Percentiles rank a stretch among this genome's conserved stretches.
Evolutionary conservation across 2,797 vertebrate species (phyloP).

Genomic region (Platyrinchus mystaceus): DNA sequence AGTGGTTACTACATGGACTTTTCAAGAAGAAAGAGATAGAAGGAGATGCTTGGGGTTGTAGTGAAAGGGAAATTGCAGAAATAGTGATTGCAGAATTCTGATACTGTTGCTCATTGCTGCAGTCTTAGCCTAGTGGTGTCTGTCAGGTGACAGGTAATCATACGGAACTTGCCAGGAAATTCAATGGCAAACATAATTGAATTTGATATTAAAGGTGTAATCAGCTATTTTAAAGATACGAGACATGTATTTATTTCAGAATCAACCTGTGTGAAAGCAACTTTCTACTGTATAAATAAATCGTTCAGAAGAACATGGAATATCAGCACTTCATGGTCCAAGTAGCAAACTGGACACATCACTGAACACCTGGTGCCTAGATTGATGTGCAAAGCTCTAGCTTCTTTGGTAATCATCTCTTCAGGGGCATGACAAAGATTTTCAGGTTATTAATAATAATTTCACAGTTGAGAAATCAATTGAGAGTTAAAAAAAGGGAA

Average conservation of each 20-base stretch:
- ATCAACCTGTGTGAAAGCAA: not conserved
- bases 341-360: not conserved
- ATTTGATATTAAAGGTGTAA: not conserved
- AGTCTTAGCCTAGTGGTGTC: not conserved
- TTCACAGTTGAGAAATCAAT: not conserved
- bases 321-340: not conserved
- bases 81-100: not conserved
- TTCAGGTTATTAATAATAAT: slow-evolving; percentile 4
- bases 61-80: not conserved
- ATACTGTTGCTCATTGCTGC: not conserved
- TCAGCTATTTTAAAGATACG: not conserved
- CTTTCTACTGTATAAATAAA: not conserved
- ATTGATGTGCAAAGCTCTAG: not conserved
- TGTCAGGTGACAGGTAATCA: not conserved
- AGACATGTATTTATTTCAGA: not conserved
- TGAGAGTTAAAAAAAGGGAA: not conserved
- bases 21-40: not conserved
- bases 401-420: not conserved
- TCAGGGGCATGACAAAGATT: not conserved
- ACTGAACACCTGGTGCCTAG: not conserved
- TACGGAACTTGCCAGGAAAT: not conserved
- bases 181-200: not conserved
- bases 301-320: not conserved
- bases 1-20: rapidly evolving
- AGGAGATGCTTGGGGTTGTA: not conserved